Conservation (phyloP, 2,797 vertebrate genomes). For the Squalus acanthias region DNA sequence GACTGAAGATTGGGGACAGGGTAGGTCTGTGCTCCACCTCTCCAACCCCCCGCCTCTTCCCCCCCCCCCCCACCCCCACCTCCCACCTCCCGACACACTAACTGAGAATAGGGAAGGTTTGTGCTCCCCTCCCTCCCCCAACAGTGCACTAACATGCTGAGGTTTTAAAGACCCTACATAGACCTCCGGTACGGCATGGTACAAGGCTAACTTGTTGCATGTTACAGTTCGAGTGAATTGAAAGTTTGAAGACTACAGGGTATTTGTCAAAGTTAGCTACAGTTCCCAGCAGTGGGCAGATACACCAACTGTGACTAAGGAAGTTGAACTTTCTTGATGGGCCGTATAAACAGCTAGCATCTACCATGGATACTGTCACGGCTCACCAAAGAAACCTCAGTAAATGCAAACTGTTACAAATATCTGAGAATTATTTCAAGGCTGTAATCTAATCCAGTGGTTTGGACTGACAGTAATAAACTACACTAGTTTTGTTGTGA, state of each 20-base stretch:
- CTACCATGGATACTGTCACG: neutral
- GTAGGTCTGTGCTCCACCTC: neutral
- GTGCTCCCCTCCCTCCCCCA: neutral
- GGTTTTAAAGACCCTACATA: neutral
- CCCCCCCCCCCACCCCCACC: too few species aligned
- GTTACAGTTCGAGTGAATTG: neutral
- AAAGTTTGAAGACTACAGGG: neutral
- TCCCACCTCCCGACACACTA: too few species aligned
- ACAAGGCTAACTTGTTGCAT: neutral
- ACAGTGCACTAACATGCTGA: neutral
- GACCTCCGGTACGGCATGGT: neutral
- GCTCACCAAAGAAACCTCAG: neutral
- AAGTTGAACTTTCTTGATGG: neutral
- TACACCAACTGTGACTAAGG: neutral
- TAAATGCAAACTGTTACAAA: neutral
- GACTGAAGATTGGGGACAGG: neutral
- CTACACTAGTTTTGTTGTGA: neutral
- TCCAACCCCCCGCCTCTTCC: too few species aligned
- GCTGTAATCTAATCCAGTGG: neutral
- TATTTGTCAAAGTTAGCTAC: neutral
- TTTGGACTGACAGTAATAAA: neutral
- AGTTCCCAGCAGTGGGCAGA: neutral
- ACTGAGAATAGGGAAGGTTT: neutral
- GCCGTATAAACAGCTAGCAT: neutral
- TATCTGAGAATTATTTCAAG: neutral